phyloP scores from a whole-genome alignment of 2,113 vertebrate species.

The Notechis scutatus region DNA sequence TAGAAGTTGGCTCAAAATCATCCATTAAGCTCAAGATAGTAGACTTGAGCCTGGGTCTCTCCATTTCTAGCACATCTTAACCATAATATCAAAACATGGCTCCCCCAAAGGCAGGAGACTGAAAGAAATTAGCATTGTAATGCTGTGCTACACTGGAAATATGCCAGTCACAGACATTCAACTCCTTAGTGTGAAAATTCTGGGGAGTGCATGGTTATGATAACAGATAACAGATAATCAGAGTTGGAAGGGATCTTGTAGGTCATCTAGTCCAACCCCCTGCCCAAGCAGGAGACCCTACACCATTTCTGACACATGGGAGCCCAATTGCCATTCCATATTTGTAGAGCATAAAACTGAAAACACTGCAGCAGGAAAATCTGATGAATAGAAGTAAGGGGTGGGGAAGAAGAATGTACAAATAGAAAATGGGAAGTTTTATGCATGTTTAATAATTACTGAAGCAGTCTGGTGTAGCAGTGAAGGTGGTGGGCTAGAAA shows the following conservation, averaged over 20 bases:
- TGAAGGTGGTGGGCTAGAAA: background rate
- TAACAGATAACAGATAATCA: no score
- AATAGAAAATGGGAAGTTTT: background rate
- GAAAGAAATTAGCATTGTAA: background rate
- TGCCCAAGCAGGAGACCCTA: no score
- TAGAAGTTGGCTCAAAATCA: background rate
- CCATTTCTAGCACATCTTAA: background rate
- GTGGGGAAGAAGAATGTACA: background rate
- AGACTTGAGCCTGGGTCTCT: background rate
- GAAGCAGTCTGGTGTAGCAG: background rate
- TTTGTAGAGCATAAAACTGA: background rate
- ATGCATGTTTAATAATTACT: background rate
- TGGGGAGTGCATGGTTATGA: background rate
- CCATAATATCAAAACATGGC: background rate
- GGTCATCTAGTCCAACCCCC: no score
- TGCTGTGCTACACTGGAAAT: background rate
- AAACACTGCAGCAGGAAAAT: background rate
- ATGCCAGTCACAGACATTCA: background rate
- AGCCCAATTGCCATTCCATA: background rate
- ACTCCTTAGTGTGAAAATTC: background rate
- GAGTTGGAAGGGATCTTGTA: no score
- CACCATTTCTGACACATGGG: no score
- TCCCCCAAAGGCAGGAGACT: background rate
- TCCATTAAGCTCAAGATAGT: background rate
- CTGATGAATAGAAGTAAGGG: background rate